These are phyloP conservation scores for Petrocephalus microphthalmus DNA, from an alignment of 2,113 vertebrate genomes.

Conservation along the genomic window DNA sequence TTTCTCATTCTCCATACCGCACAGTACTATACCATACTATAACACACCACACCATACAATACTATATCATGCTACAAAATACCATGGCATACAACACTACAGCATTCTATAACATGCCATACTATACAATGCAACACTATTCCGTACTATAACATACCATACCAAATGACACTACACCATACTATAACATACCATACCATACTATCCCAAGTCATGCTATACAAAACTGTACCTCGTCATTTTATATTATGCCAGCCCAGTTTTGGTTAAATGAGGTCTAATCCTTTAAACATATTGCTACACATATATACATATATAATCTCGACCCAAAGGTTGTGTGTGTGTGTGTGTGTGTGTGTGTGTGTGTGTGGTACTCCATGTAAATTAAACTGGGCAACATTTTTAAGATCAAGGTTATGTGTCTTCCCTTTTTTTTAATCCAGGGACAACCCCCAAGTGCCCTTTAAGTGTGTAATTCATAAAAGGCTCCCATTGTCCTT, in stretches of 20 bases:
- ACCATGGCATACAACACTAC: neutral
- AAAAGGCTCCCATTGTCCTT: slow-evolving; percentile 56
- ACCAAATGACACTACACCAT: neutral
- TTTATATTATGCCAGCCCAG: neutral
- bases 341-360: neutral
- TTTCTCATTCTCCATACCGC: neutral
- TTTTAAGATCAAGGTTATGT: slow-evolving; percentile 25
- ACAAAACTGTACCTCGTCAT: neutral
- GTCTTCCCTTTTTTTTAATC: slow-evolving; percentile 38
- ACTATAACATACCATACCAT: neutral
- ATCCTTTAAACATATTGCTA: too few relatives aligned
- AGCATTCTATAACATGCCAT: neutral
- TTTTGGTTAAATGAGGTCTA: too few relatives aligned
- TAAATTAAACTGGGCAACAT: slow-evolving; percentile 10
- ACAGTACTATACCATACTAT: neutral
- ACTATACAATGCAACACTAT: neutral
- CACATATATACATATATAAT: neutral
- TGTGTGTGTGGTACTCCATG: neutral
- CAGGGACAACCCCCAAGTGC: slow-evolving; percentile 51
- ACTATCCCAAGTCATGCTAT: neutral
- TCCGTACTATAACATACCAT: neutral
- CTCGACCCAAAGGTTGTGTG: neutral
- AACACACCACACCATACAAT: neutral
- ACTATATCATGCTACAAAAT: neutral
- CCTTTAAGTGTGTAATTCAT: slow-evolving; percentile 62